A percentile compares a stretch with the other conserved stretches of the same genome.
Conservation (phyloP, 2,797 vertebrate genomes). For the Etheostoma perlongum region DNA sequence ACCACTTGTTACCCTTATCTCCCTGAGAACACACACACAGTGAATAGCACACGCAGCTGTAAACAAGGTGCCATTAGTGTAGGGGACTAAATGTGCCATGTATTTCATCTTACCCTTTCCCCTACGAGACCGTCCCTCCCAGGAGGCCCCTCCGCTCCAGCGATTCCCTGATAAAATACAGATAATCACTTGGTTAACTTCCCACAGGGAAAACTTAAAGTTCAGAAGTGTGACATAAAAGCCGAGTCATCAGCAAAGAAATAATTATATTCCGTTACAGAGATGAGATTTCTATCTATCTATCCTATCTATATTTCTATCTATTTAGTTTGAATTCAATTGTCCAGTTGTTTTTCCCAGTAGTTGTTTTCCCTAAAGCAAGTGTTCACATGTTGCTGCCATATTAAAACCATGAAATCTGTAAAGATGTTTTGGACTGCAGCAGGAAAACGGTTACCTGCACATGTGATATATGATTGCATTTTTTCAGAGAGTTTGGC, state of each 20-base stretch:
- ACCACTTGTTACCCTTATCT: constrained; percentile 90
- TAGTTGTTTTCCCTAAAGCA: neutral
- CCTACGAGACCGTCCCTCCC: constrained; percentile 93
- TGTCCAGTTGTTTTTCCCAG: neutral
- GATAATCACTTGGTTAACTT: neutral
- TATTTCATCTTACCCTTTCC: constrained; percentile 86
- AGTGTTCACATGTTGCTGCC: neutral
- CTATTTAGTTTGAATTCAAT: neutral
- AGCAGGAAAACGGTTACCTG: no score
- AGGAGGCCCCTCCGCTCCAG: constrained; percentile 91
- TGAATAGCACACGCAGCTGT: neutral
- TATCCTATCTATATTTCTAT: no score
- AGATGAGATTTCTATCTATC: neutral
- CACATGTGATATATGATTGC: neutral
- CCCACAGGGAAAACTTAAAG: neutral
- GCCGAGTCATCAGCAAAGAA: constrained; percentile 5
- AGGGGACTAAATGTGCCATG: no score
- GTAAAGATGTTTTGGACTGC: neutral
- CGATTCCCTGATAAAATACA: constrained; percentile 85
- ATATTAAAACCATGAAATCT: neutral
- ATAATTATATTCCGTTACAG: neutral
- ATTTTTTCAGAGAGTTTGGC: neutral
- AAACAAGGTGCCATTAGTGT: neutral
- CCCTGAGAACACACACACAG: constrained; percentile 82
- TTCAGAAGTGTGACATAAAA: neutral